Evolutionary conservation across 2,797 vertebrate genomes (phyloP).

Genomic region (Fistularia tabacaria): DNA sequence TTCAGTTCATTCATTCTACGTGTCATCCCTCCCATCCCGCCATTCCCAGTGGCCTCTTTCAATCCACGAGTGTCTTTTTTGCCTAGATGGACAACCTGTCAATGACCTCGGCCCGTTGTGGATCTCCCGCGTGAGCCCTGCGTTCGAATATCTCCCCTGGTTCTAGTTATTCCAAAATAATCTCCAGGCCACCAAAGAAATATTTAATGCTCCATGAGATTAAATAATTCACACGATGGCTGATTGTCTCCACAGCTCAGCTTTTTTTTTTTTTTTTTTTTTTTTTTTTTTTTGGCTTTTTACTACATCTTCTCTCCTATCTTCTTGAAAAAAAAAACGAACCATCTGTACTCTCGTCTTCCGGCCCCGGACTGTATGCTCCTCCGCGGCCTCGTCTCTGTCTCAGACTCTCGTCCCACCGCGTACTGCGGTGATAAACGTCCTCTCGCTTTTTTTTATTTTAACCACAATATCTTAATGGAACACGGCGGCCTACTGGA

Average conservation of each 20-base stretch:
- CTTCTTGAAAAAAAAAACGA: too few relatives aligned
- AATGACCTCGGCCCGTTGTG: too few relatives aligned
- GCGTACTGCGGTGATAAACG: constrained; percentile 32
- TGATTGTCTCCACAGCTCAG: neutral
- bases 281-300: neutral
- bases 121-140: too few relatives aligned
- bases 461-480: constrained; percentile 55
- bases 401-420: neutral
- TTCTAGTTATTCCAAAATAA: too few relatives aligned
- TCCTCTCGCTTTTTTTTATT: constrained; percentile 53
- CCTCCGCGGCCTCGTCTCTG: neutral
- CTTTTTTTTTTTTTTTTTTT: neutral
- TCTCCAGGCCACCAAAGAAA: neutral
- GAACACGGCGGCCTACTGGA: constrained; percentile 58
- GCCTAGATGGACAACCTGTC: too few relatives aligned
- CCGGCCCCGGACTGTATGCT: too few relatives aligned
- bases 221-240: neutral
- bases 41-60: too few relatives aligned
- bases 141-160: too few relatives aligned
- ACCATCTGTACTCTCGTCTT: neutral
- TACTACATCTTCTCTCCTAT: neutral
- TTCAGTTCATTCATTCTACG: too few relatives aligned
- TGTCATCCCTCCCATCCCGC: too few relatives aligned
- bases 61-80: too few relatives aligned
- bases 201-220: neutral